phyloP scores from a whole-genome alignment of 2,797 vertebrate genomes.

The Syncerus caffer region DNA sequence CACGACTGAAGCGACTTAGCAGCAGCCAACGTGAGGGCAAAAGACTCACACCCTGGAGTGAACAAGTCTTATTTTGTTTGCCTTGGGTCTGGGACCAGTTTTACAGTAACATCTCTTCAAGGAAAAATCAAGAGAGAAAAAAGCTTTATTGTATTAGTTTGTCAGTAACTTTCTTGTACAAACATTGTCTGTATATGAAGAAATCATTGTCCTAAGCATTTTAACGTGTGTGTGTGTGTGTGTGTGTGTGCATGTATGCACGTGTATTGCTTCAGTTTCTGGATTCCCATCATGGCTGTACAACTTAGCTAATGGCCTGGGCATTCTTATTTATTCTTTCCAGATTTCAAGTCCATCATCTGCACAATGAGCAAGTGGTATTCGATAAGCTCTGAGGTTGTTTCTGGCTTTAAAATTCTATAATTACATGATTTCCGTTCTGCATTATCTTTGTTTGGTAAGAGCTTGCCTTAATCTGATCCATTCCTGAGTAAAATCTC shows the following conservation, averaged over 20 bases:
- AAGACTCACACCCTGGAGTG: background rate
- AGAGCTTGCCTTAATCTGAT: slow-evolving; percentile 71
- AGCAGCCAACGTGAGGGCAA: background rate
- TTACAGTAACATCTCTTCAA: background rate
- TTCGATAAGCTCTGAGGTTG: slow-evolving; percentile 45
- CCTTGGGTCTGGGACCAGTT: background rate
- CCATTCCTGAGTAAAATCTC: slow-evolving; percentile 65
- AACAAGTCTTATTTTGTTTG: background rate
- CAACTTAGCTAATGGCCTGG: background rate
- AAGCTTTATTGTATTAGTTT: background rate
- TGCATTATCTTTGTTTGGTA: slow-evolving; percentile 74
- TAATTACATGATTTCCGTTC: slow-evolving; percentile 65
- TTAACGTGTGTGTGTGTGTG: background rate
- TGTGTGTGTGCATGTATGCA: accelerated
- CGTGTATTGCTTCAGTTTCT: background rate
- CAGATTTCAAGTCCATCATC: slow-evolving; percentile 38
- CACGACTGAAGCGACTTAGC: too few species aligned
- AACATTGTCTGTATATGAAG: background rate
- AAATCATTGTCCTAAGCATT: background rate
- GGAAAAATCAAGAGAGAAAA: background rate
- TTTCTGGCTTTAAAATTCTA: slow-evolving; percentile 70
- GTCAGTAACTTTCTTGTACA: background rate
- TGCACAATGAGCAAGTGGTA: slow-evolving; percentile 49
- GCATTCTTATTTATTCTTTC: slow-evolving; percentile 23
- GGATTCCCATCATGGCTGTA: background rate